A percentile compares a stretch with the other conserved stretches of the same genome.
Conservation (phyloP, 1,140 invertebrate genomes). For the Hermatobates lingyangjiaoensis region DNA sequence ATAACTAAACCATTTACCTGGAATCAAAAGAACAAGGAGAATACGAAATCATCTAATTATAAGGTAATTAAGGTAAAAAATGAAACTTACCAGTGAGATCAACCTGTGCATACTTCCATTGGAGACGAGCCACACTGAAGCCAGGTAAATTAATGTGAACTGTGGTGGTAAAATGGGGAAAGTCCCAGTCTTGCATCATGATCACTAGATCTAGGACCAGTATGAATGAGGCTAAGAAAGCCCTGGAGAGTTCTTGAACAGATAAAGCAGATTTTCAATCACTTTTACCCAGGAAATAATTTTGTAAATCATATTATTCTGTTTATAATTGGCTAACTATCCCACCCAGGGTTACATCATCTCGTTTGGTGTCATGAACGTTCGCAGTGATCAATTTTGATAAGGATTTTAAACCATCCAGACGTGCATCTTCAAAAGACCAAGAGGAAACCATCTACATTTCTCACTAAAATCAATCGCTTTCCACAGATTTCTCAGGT, state of each 20-base stretch:
- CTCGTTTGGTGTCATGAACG: too few species aligned
- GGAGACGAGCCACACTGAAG: conserved; percentile 27
- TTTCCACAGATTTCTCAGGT: too few species aligned
- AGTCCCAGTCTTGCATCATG: conserved; percentile 41
- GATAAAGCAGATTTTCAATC: conserved; percentile 1
- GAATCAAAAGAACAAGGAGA: conserved; percentile 14
- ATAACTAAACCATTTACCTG: conserved; percentile 41
- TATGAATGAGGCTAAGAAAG: conserved; percentile 34
- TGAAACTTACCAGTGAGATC: conserved; percentile 18
- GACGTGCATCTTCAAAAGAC: too few species aligned
- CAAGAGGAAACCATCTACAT: too few species aligned
- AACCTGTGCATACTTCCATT: conserved; percentile 23
- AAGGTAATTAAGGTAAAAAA: background rate
- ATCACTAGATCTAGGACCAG: conserved; percentile 36
- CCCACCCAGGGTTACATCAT: too few species aligned
- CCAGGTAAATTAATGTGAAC: conserved; percentile 35
- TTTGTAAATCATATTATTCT: too few species aligned
- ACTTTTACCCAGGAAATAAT: too few species aligned
- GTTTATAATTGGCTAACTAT: too few species aligned
- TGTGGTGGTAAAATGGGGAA: conserved; percentile 34
- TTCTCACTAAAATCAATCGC: too few species aligned
- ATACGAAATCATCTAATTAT: background rate
- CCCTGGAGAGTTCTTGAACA: conserved; percentile 28
- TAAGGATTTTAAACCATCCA: too few species aligned
- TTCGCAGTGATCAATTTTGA: too few species aligned